These are phyloP conservation scores for Heteropelma amictum DNA, from an alignment of 2,888 invertebrate genomes.

Conservation along the genomic window DNA sequence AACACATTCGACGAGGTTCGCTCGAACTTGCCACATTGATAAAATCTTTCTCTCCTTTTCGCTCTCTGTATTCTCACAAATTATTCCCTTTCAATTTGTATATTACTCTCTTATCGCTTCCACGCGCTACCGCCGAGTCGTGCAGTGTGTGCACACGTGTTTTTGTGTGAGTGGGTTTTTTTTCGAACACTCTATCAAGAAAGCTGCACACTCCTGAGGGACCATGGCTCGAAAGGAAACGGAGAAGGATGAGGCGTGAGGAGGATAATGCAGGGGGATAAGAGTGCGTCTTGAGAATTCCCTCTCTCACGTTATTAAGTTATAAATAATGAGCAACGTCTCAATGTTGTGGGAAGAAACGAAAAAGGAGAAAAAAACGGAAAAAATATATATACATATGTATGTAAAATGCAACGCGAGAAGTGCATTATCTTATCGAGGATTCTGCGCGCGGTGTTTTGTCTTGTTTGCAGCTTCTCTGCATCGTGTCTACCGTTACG, in stretches of 20 bases:
- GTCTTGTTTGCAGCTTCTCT: not conserved
- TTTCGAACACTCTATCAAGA: no score
- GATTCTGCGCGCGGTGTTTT: not conserved
- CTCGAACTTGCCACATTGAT: conserved; percentile 10
- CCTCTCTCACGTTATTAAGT: conserved; percentile 58
- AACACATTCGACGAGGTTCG: conserved; percentile 17
- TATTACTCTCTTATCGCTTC: conserved; percentile 59
- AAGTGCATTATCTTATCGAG: conserved; percentile 57
- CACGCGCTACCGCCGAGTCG: conserved; percentile 40
- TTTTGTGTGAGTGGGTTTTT: no score
- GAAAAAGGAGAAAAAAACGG: not conserved
- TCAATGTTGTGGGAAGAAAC: conserved; percentile 34
- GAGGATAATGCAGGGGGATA: not conserved
- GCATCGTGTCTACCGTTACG: no score
- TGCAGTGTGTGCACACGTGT: conserved; percentile 12
- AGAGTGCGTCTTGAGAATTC: not conserved
- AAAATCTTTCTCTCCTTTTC: no score
- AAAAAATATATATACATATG: no score
- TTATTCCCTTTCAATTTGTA: conserved; percentile 68
- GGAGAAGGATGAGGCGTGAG: not conserved
- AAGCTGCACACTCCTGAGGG: no score
- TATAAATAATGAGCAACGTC: conserved; percentile 63
- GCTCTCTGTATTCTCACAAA: conserved; percentile 58
- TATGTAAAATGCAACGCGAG: conserved; percentile 6
- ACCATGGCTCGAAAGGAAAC: no score